Base-by-base conservation (phyloP, 2,113 vertebrate genomes). In the Tricholaema leucomelas region DNA sequence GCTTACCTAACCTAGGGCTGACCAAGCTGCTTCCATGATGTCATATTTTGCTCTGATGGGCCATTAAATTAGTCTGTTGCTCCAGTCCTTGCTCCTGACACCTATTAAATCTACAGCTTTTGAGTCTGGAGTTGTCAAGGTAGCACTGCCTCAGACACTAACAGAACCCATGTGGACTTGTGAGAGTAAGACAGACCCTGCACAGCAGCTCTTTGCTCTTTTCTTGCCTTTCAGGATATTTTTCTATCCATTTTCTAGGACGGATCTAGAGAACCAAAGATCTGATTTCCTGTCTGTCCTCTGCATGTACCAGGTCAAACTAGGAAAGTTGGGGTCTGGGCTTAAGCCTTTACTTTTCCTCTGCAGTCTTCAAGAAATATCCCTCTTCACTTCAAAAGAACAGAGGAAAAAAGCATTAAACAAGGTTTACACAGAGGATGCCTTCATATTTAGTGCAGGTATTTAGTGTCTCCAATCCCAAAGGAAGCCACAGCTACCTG, bases 1-100 rank as follows among this genome's bases (percentile, higher is more conserved):
- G 73, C 94, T 93, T 90, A 94, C 79, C 95, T 94, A 96, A 94
- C 73, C 83, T 6, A 3, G 81, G 85, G 96, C 95, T 96, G 93
- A 88, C 80, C 87, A 71, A 60, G 64, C 21, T 55, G 23, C 91
- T 95, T 91, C 93, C 95, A 89, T 94, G 92, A 96, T 55, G 87
- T 96, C 94, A 92, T 60, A 60, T 44, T 89, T 79, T 82, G 73
- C 89, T 79, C 75, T 86, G 81, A 65, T 79, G 86, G 86, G 81
- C 77, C 77, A 91, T 91, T 78, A 33, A 79, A 91, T 95, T 30
- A 93, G 79, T 33, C 78, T 31, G 69, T 95, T 90, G 73, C 82
- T 92, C 82, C 82, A 81, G 54, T 16, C 85, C 70, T 83, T 84
- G 80, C 90, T 87, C 85, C 66, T 88, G 88, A 94, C 93, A 95